phyloP scores from a whole-genome alignment of 2,888 invertebrate genomes.

The Crematogaster levior region DNA sequence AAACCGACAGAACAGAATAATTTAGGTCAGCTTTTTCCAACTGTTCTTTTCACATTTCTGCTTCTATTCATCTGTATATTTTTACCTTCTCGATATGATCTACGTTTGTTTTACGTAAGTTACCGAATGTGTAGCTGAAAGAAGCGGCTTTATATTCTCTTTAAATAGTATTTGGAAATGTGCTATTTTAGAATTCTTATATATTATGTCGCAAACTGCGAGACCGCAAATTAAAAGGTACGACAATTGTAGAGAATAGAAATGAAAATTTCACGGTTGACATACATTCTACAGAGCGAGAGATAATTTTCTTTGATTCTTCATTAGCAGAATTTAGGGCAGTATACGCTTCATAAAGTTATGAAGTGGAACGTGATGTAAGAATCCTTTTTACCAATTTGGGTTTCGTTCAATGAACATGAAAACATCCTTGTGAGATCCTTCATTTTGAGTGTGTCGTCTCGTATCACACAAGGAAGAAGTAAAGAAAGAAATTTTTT shows the following conservation, averaged over 20 bases:
- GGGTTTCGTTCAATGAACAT: background rate
- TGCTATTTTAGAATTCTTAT: background rate
- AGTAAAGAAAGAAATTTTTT: conserved; percentile 17
- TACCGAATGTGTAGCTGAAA: background rate
- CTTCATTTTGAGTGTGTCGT: background rate
- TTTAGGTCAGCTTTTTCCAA: conserved; percentile 18
- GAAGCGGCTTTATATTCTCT: background rate
- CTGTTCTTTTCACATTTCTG: background rate
- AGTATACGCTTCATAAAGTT: conserved; percentile 8
- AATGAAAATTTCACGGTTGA: background rate
- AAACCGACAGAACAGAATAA: background rate
- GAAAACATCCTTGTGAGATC: background rate
- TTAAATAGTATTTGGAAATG: background rate
- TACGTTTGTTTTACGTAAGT: background rate
- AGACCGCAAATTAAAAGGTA: background rate
- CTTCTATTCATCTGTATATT: background rate
- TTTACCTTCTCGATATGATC: background rate
- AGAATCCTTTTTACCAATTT: background rate
- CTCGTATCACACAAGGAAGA: conserved; percentile 15
- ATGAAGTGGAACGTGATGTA: background rate
- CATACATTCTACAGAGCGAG: background rate
- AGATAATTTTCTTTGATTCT: background rate
- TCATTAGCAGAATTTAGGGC: background rate
- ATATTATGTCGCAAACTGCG: background rate
- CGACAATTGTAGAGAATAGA: background rate